Evolutionary conservation across 1,140 invertebrate genomes (phyloP), one percentile per base, ranked within the genome.

Genomic region (Ruditapes philippinarum): DNA sequence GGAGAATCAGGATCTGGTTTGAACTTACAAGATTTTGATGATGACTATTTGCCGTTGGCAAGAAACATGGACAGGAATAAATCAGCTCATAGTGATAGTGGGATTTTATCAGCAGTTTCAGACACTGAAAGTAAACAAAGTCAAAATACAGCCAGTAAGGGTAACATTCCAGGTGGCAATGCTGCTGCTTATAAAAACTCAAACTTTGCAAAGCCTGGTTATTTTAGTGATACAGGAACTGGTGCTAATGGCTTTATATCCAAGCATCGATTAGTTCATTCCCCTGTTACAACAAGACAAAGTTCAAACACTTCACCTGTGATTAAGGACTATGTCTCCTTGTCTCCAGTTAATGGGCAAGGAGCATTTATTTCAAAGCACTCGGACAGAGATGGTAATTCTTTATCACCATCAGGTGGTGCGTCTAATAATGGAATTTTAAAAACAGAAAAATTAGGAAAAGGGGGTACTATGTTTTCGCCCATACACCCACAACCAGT

Each of bases 401-500:
- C 90, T 38, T 28, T 57, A 31, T 79, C 90, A 31, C 83, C 88
- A 28, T 42, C 45, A 0, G 80, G 49, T 82, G 79, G 80, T 22
- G 76, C 33, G 54, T 76, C 65, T 74, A 40, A 1, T 36, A 90
- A 65, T 83, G 54, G 54, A 60, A 89, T 60, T 22, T 85, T 92
- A 38, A 92, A 65, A 76, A 93, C 91, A 78, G 91, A 92, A 60
- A 93, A 92, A 76, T 74, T 90, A 28, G 79, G 79, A 73, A 82
- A 36, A 25, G n/a, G n/a, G n/a, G 92, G 92, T 19, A 88, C 94
- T 42, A 89, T 91, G n/a, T 95, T 95, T 88, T 94, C 93, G 28
- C 95, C 95, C 12, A 95, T 95, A 40, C 94, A 95, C 65, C 94
- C 94, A 19, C 92, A 94, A 38, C 95, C 95, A 33, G 86, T 94